Base-by-base conservation (phyloP, 1,140 invertebrate genomes). In the Cardiocondyla obscurior region DNA sequence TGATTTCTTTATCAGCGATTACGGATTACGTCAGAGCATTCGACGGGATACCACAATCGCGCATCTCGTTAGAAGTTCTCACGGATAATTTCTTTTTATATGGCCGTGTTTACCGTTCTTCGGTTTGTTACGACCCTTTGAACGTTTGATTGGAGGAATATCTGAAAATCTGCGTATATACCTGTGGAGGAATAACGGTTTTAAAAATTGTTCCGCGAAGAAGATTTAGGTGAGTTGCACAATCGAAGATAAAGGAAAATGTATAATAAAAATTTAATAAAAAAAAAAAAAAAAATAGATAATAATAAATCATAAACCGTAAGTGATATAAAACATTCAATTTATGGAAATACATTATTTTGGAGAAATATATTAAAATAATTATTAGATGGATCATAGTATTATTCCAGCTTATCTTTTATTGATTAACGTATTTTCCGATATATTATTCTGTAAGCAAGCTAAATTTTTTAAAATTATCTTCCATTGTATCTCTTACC, bases 61-160 rank as follows among this genome's bases (percentile, higher is more conserved):
- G 74, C 74, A 79, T 79, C 74, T 79, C 62, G 42, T 79, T 79
- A 55, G 46, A 28, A 53, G 22, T 79, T 79, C 74, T 79, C 74
- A 79, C 62, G 74, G 46, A 49, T 53, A 79, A 67, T 67, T 79
- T 53, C 46, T 79, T 79, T 67, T 79, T 79, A 53, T 53, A 53
- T 30, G 46, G 44, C 44, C 33, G 33, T 36, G n/a, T 79, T 79
- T 79, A 79, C 74, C 74, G 74, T 79, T 79, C 62, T 49, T 67
- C 74, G n/a, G 74, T 79, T 79, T 55, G 74, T 79, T 79, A 79
- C 74, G 74, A 79, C 36, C 49, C 62, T 79, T 79, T 79, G 49
- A 74, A 30, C 72, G n/a, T 74, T 74, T 79, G 46, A 79, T 69
- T 67, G 49, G 22, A 42, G n/a, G n/a, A 77, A 30, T 53, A 55